Evolutionary conservation across 2,113 vertebrate genomes (phyloP), one percentile per base, ranked within the genome.

Genomic region (Sterrhoptilus dennistouni): DNA sequence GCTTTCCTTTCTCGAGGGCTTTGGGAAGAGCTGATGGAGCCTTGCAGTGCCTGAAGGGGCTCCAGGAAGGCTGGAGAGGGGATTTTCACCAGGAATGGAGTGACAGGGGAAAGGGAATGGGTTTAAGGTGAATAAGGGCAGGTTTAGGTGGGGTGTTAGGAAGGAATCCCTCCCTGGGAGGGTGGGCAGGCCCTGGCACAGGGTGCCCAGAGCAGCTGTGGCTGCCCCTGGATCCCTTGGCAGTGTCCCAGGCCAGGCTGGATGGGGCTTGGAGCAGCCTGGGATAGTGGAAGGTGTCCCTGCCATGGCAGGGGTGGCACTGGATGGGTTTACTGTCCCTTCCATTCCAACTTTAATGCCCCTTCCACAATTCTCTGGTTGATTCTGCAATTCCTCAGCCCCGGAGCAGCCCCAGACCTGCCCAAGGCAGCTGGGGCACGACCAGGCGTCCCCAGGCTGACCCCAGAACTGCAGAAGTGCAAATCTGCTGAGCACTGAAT

Each of bases 261-360:
- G 56, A 47, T 0, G 0, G 64, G 18, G 12, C 2, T 53, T 1
- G 65, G 56, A 40, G 75, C n/a, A 20, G 0, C 74, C 49, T 56
- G 50, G 57, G 35, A 4, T 0, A 1, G 17, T 8, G 50, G 50
- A 0, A 88, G 35, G 25, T 49, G 66, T 31, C 49, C 40, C 65
- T 54, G 75, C 40, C 28, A 13, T 49, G 47, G 47, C 47, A 49
- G 22, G 22, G 47, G 1, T 17, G 47, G 40, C 7, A 28, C 11
- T 12, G 45, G 53, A 3, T 50, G 61, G 16, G 4, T 76, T 31
- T 44, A 9, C 60, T 5, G 47, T n/a, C 38, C 27, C 8, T 60
- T 44, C 45, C 33, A 52, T 12, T 8, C 65, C 36, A 17, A 20
- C 3, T 35, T n/a, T 23, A 33, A 28, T 16, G 27, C 40, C 63